These are phyloP conservation scores for Syngnathus rostellatus DNA, from an alignment of 2,797 vertebrate species.

Conservation along the genomic window DNA sequence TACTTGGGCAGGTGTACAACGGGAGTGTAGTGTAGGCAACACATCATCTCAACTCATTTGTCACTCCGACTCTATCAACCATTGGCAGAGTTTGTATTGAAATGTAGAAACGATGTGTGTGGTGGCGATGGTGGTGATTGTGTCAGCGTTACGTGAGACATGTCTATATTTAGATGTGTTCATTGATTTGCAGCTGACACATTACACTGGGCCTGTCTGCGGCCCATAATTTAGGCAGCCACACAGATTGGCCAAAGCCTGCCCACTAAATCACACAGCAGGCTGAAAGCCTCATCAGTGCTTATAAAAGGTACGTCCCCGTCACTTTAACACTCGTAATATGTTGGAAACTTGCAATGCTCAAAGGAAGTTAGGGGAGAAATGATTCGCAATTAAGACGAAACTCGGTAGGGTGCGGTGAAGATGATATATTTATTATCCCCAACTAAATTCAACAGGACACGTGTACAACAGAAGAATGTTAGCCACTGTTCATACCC, in stretches of 20 bases:
- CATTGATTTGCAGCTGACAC: conserved; percentile 69
- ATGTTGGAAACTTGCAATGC: background rate
- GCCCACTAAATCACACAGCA: conserved; percentile 44
- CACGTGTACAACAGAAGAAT: background rate
- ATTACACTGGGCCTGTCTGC: conserved; percentile 59
- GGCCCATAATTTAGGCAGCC: conserved; percentile 57
- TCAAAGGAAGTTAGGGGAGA: background rate
- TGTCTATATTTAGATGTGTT: conserved; percentile 71
- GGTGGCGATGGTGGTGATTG: conserved; percentile 30
- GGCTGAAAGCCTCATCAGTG: conserved; percentile 11
- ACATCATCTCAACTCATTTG: background rate
- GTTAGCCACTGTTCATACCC: too few species aligned
- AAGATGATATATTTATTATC: background rate
- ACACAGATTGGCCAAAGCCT: conserved; percentile 46
- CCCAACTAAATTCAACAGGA: background rate
- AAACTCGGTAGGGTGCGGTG: background rate
- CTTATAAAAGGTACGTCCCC: conserved; percentile 11
- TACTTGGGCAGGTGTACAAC: background rate
- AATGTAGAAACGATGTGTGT: conserved; percentile 37
- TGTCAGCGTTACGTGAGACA: conserved; percentile 63
- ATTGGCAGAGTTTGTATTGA: conserved; percentile 42
- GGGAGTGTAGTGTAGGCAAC: background rate
- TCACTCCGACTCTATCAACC: background rate
- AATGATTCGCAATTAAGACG: background rate
- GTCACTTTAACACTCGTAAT: background rate